Base-by-base conservation (phyloP, 2,113 vertebrate genomes). In the Corynorhinus townsendii region DNA sequence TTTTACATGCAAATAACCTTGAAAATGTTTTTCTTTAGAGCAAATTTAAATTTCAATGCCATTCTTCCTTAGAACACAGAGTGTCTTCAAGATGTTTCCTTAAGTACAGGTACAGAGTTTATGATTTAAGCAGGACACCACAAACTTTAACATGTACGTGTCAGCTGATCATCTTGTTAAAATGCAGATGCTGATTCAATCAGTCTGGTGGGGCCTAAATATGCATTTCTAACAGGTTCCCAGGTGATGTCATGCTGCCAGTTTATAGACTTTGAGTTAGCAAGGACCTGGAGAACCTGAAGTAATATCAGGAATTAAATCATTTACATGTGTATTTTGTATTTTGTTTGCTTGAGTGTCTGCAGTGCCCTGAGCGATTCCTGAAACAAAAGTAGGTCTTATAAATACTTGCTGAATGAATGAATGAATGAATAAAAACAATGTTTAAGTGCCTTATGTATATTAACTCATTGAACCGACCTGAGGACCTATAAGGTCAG, bases 1-100 rank as follows among this genome's bases (percentile, higher is more conserved):
- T 79, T 92, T 90, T 43, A 91, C 35, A 71, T 69, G 49, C 64
- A 90, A 75, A 93, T 56, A 66, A 77, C 43, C 40, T 81, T 89
- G 66, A 77, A 35, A 33, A 24, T 38, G 30, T 43, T 91, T 94
- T 91, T 71, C 43, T 84, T 94, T 24, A 64, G 14, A 11, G 73
- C 3, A 20, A 16, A 85, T 88, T 84, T 38, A 49, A 83, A 59
- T 90, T 86, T 56, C 59, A 88, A 17, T 91, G 43, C 8, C 9
- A 26, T 47, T 88, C 71, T 45, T 24, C 54, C 15, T 38, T 73
- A n/a, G 79, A 66, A 68, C 14, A 20, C 38, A 73, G 45, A 11
- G n/a, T 84, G 40, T 26, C 35, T 72, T 80, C 15, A 56, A 30
- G 47, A 28, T 81, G 4, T 80, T 92, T 80, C 30, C 24, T 35